Evolutionary conservation across 2,797 vertebrate species (phyloP).

Genomic region (Megalops cyprinoides): DNA sequence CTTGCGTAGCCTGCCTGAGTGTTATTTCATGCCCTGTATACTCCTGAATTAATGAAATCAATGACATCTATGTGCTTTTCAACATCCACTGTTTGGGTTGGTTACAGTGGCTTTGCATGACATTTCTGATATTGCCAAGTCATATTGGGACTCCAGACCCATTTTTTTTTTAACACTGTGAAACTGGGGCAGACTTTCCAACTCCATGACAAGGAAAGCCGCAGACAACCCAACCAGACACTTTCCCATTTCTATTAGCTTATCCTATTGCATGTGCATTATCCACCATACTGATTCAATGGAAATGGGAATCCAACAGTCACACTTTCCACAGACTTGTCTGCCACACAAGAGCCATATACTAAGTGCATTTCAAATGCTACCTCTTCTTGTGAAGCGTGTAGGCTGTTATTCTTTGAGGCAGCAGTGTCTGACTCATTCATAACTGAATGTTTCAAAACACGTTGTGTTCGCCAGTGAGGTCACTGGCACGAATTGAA

Average conservation of each 20-base stretch:
- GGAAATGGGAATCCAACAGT: conserved; percentile 2
- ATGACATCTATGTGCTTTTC: conserved; percentile 34
- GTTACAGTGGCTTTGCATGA: conserved; percentile 60
- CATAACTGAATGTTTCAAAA: conserved; percentile 54
- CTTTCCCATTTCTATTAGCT: conserved; percentile 45
- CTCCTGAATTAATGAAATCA: conserved; percentile 50
- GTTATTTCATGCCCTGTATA: conserved; percentile 57
- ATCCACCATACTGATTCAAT: conserved; percentile 15
- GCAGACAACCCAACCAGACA: conserved; percentile 72
- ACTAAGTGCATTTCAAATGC: conserved; percentile 54
- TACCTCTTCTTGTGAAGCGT: conserved; percentile 53
- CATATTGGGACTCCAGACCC: conserved; percentile 66
- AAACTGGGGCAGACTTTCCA: conserved; percentile 66
- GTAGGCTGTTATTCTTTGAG: conserved; percentile 64
- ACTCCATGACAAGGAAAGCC: conserved; percentile 72
- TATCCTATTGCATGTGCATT: background rate
- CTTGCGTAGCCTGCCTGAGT: conserved; percentile 43
- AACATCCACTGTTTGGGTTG: conserved; percentile 52
- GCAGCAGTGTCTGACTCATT: conserved; percentile 54
- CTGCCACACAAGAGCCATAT: background rate
- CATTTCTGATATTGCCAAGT: conserved; percentile 61
- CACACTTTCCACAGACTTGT: conserved; percentile 49
- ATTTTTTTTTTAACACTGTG: conserved; percentile 66
- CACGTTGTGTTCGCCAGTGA: conserved; percentile 54
- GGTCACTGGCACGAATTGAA: conserved; percentile 56